Conservation (phyloP, 1,140 invertebrate species). For the Stegodyphus mimosarum region DNA sequence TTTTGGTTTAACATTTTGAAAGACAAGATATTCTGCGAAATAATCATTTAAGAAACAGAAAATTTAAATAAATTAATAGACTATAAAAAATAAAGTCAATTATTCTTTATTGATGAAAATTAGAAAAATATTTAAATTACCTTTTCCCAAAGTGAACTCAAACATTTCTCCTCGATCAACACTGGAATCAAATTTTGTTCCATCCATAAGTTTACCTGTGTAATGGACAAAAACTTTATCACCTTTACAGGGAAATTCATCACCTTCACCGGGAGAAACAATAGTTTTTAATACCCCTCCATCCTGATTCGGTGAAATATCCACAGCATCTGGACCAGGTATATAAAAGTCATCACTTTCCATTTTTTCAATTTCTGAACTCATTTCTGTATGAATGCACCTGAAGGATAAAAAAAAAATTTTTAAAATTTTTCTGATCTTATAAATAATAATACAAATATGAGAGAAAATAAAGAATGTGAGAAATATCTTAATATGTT, state of each 20-base stretch:
- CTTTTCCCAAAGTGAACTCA: constrained; percentile 83
- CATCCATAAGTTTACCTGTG: constrained; percentile 84
- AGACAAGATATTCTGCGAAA: no score
- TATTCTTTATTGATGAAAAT: no score
- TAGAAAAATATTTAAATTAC: constrained; percentile 67
- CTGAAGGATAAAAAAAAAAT: no score
- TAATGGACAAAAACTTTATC: constrained; percentile 90
- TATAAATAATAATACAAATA: no score
- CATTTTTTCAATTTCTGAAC: constrained; percentile 14
- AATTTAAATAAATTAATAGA: no score
- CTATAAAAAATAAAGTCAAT: no score
- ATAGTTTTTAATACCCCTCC: constrained; percentile 91
- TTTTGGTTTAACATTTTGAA: no score
- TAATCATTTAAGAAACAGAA: no score
- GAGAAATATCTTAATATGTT: no score
- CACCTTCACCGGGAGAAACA: constrained; percentile 77
- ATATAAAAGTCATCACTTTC: constrained; percentile 30
- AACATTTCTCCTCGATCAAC: constrained; percentile 84
- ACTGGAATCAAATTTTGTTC: constrained; percentile 94
- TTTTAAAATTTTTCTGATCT: no score
- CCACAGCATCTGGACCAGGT: constrained; percentile 64
- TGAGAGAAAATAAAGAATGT: no score
- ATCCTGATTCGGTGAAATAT: constrained; percentile 78
- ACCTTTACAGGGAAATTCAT: constrained; percentile 74
- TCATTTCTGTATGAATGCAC: neutral